These are phyloP conservation scores for Griposia aprilina DNA, from an alignment of 2,888 invertebrate species.

Conservation along the genomic window DNA sequence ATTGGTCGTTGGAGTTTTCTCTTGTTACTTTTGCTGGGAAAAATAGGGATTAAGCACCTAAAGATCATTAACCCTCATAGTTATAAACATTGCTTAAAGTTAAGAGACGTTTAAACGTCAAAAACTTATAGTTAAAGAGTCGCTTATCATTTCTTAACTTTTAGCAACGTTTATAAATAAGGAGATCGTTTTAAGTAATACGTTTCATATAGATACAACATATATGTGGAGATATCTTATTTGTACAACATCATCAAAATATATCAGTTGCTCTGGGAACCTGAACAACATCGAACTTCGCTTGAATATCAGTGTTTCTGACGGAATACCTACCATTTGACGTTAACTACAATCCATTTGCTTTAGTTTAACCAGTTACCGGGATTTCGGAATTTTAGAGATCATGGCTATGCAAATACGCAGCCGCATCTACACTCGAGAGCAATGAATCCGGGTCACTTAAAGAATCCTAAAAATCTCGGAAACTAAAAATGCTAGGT, in stretches of 20 bases:
- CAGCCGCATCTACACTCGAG: no score
- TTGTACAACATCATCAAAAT: not conserved
- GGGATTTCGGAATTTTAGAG: not conserved
- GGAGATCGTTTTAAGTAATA: not conserved
- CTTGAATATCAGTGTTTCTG: not conserved
- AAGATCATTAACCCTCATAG: no score
- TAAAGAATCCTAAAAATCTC: no score
- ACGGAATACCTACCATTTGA: not conserved
- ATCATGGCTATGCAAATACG: not conserved
- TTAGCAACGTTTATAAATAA: no score
- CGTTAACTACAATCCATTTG: no score
- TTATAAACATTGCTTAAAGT: no score
- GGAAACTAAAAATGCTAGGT: no score
- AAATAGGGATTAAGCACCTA: not conserved
- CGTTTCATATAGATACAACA: not conserved
- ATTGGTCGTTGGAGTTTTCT: constrained; percentile 11
- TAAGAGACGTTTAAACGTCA: no score
- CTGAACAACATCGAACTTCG: not conserved
- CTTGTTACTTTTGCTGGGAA: constrained; percentile 18
- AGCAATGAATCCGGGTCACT: no score
- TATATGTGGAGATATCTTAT: not conserved
- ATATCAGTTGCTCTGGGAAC: not conserved
- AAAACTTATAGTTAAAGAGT: no score
- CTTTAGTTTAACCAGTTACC: not conserved
- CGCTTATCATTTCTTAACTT: no score